These are phyloP conservation scores for Pammene fasciana DNA, from an alignment of 2,888 invertebrate genomes.

Conservation along the genomic window DNA sequence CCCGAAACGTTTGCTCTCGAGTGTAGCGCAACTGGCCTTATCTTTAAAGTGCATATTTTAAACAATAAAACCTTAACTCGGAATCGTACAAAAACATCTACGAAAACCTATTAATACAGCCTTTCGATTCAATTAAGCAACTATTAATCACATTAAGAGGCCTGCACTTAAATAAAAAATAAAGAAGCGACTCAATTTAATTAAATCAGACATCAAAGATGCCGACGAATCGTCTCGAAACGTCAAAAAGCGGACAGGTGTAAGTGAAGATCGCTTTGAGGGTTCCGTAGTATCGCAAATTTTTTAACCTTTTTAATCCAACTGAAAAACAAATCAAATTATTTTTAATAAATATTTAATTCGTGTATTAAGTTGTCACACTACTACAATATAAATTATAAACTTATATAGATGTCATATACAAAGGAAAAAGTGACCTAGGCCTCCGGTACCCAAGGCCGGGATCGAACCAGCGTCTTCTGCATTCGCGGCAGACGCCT, in stretches of 20 bases:
- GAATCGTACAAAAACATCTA: not conserved
- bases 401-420: too few relatives aligned
- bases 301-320: not conserved
- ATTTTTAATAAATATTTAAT: too few relatives aligned
- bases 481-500: too few relatives aligned
- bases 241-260: not conserved
- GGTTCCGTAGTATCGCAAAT: not conserved
- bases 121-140: conserved; percentile 14
- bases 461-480: too few relatives aligned
- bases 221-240: conserved; percentile 19
- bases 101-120: not conserved
- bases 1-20: too few relatives aligned
- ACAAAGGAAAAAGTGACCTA: too few relatives aligned
- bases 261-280: not conserved
- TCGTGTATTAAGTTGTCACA: too few relatives aligned
- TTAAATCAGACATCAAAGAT: conserved; percentile 30
- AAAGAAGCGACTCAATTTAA: conserved; percentile 10
- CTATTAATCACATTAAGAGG: conserved; percentile 19
- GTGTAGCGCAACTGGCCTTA: too few relatives aligned
- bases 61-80: not conserved
- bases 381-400: too few relatives aligned
- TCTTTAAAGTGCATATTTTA: not conserved
- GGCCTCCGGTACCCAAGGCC: too few relatives aligned
- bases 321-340: too few relatives aligned
- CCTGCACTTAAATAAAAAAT: conserved; percentile 23